These are phyloP conservation scores for Sicus ferrugineus DNA, from an alignment of 2,888 invertebrate genomes.

Conservation along the genomic window DNA sequence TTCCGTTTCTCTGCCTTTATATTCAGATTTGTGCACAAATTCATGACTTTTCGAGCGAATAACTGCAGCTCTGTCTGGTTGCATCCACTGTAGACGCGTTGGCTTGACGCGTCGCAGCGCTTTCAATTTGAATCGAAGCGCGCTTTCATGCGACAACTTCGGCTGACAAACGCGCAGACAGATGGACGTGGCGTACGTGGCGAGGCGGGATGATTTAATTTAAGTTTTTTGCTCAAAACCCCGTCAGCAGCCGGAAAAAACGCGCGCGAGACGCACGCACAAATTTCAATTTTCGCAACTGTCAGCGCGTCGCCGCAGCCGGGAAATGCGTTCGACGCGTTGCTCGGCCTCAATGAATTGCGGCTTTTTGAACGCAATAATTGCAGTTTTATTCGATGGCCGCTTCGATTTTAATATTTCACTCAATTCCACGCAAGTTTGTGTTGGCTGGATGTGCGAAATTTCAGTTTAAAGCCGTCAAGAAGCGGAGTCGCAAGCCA, in stretches of 20 bases:
- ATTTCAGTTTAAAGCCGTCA: too few relatives aligned
- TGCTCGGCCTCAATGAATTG: slow-evolving; percentile 28
- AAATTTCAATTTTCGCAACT: slow-evolving; percentile 34
- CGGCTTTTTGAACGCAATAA: too few relatives aligned
- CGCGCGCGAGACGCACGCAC: slow-evolving; percentile 27
- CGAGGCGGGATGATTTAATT: slow-evolving; percentile 40
- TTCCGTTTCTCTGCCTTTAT: too few relatives aligned
- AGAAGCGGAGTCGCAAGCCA: too few relatives aligned
- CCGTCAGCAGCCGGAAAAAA: slow-evolving; percentile 18
- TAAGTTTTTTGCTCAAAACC: slow-evolving; percentile 25
- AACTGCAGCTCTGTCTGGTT: too few relatives aligned
- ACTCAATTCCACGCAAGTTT: too few relatives aligned
- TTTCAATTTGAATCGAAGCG: slow-evolving; percentile 51
- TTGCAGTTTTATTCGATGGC: neutral
- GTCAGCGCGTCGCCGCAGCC: slow-evolving; percentile 36
- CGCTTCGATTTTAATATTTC: too few relatives aligned
- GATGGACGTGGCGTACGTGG: slow-evolving; percentile 38
- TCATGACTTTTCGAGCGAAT: too few relatives aligned
- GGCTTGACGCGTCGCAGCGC: slow-evolving; percentile 42
- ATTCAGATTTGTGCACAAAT: too few relatives aligned
- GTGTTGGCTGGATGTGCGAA: neutral
- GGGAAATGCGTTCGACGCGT: slow-evolving; percentile 42
- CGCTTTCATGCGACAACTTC: slow-evolving; percentile 53
- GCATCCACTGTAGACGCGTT: slow-evolving; percentile 18
- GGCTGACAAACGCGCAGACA: slow-evolving; percentile 43